These are phyloP conservation scores for Girardinichthys multiradiatus DNA, from an alignment of 2,113 vertebrate genomes.

Conservation along the genomic window DNA sequence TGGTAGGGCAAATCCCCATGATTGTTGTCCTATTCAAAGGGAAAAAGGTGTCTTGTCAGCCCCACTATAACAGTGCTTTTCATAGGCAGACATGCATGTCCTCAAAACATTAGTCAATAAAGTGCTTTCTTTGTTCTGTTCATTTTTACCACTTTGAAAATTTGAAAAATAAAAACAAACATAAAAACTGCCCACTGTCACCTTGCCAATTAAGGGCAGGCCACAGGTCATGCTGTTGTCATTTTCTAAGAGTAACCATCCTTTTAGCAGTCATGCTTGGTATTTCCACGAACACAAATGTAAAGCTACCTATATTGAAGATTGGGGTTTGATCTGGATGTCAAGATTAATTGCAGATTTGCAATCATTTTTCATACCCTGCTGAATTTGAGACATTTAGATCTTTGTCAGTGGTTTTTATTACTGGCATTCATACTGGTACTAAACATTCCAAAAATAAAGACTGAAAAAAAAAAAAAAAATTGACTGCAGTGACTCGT, in stretches of 20 bases:
- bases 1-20: conserved; percentile 70
- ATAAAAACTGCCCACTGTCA: conserved; percentile 68
- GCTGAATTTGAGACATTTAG: conserved; percentile 77
- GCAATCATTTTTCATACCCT: conserved; percentile 81
- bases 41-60: conserved; percentile 71
- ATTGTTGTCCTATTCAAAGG: conserved; percentile 77
- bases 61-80: conserved; percentile 69
- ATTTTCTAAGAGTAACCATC: conserved; percentile 70
- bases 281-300: conserved; percentile 78
- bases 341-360: conserved; percentile 82
- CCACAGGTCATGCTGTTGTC: conserved; percentile 70
- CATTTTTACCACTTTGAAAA: conserved; percentile 73
- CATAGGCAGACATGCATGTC: conserved; percentile 76
- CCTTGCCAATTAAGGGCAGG: conserved; percentile 73
- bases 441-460: conserved; percentile 85
- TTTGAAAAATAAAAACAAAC: conserved; percentile 53
- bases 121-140: conserved; percentile 77
- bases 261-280: conserved; percentile 70
- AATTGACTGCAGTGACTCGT: conserved; percentile 79
- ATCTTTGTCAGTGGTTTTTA: conserved; percentile 75
- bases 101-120: conserved; percentile 76
- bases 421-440: conserved; percentile 80
- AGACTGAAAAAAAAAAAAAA: conserved; percentile 76
- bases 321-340: conserved; percentile 82
- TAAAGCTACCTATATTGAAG: conserved; percentile 80